Evolutionary conservation across 2,888 invertebrate genomes (phyloP), one percentile per base, ranked within the genome.

Genomic region (Agonopterix arenella): DNA sequence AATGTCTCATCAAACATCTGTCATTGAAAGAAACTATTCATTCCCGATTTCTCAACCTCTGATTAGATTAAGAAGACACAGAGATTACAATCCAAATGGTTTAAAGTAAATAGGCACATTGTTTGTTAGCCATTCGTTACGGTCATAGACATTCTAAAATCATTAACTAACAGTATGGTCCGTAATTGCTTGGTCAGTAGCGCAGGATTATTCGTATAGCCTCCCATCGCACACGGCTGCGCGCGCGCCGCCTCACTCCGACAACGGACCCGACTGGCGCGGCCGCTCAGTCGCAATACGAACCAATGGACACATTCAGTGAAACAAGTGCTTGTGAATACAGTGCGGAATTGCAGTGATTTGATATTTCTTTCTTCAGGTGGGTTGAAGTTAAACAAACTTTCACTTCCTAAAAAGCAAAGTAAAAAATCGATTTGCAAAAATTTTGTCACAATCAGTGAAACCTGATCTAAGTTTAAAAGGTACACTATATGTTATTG

Each of bases 221-320:
- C 28, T 76, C 76, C 66, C 68, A 64, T 65, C 69, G 70, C 74
- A 74, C 68, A 67, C 74, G 73, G 71, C 71, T 10, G 73, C 77
- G 65, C 62, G 78, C 79, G 80, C 77, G 62, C 70, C 76, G 76
- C 79, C 78, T 81, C 84, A 83, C 76, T 84, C 70, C 58, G 65
- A 64, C 60, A 56, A 9, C 73, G 73, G 70, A 68, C 68, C 68
- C 74, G 73, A 73, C 59, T 68, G 73, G 73, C 73, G 75, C 74
- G 77, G 76, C 69, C 75, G 78, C 68, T 62, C 73, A 66, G 62
- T 40, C 59, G 60, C 66, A 16, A 38, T 59, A 54, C 61, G 58
- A 68, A 61, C 66, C 58, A 59, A 59, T 56, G 59, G 53, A 51
- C 48, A 60, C 55, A 58, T 41, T 57, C 57, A 66, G 70, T 71